Evolutionary conservation across 2,888 invertebrate genomes (phyloP).

Genomic region (Cyrtodaria siliqua): DNA sequence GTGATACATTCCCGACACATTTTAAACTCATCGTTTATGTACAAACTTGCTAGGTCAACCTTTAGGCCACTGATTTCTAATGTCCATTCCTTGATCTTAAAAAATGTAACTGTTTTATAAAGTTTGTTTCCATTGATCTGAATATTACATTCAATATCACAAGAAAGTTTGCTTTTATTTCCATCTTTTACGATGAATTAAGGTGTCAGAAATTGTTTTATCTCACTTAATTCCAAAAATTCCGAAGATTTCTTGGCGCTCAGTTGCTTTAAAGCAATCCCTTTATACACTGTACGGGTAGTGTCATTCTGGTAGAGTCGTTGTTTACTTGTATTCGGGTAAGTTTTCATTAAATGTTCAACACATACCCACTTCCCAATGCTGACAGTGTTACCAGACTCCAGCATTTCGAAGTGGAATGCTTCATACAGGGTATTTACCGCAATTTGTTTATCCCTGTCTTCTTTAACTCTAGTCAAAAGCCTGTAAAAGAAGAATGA

Average conservation of each 20-base stretch:
- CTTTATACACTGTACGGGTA: conserved; percentile 22
- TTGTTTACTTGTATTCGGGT: conserved; percentile 11
- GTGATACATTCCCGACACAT: conserved; percentile 22
- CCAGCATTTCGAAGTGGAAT: conserved; percentile 30
- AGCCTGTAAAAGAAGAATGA: conserved; percentile 25
- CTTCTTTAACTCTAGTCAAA: conserved; percentile 17
- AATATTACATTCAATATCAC: neutral
- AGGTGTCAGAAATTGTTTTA: conserved; percentile 3
- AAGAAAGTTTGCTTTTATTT: conserved; percentile 15
- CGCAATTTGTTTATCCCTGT: conserved; percentile 19
- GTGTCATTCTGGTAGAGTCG: conserved; percentile 14
- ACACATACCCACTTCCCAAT: conserved; percentile 7
- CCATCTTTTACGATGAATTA: conserved; percentile 20
- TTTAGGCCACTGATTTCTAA: conserved; percentile 14
- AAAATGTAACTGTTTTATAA: conserved; percentile 20
- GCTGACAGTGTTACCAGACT: conserved; percentile 2
- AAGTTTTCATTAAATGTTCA: conserved; percentile 14
- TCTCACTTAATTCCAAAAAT: conserved; percentile 7
- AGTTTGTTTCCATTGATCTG: conserved; percentile 15
- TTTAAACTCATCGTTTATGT: conserved; percentile 13
- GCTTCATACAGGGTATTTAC: too few species aligned
- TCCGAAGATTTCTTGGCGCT: neutral
- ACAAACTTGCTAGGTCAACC: conserved; percentile 12
- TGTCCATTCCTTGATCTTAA: conserved; percentile 4
- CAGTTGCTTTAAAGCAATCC: conserved; percentile 18